Base-by-base conservation (phyloP, 2,113 vertebrate genomes). In the Amphiprion percula region DNA sequence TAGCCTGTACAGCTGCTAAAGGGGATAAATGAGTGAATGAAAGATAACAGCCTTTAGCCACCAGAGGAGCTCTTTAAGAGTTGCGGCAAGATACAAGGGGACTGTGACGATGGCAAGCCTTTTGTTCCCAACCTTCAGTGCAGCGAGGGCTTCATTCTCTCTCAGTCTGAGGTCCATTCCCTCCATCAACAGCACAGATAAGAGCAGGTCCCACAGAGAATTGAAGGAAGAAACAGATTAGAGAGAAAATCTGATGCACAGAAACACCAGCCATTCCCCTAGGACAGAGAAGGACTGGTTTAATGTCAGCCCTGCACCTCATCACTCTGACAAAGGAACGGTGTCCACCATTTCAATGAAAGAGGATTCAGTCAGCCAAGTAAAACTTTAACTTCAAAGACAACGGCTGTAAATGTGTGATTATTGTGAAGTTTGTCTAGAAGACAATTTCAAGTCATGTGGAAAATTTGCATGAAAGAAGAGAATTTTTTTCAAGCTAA, bases 171-270 rank as follows among this genome's bases (percentile, higher is more conserved):
- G 66, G 77, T 56, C 79, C 55, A 80, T 84, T 81, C 60, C 72
- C 21, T 87, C 82, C 85, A 90, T 90, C 88, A 90, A 52, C 75
- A 60, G 59, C 80, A 55, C 28, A 79, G 80, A 91, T 90, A 91
- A 91, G 84, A 89, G 79, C 68, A 65, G 80, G 67, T 91, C 88
- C 84, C 84, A 86, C 63, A 64, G 85, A 86, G 86, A 88, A 83
- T 87, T 81, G 84, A 80, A 81, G 79, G 82, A 88, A 82, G 86
- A 88, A 87, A 83, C 73, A 82, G 83, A 91, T 92, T 90, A 84
- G 84, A 88, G 56, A 66, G 75, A 80, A 87, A 90, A 92, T 90
- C 72, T 84, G 82, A 90, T 88, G 89, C 79, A 59, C 64, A 71
- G 84, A 71, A 88, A 84, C 76, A 73, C 63, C 78, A 72, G 77